Conservation (phyloP, 2,797 vertebrate species). For the Todus mexicanus region DNA sequence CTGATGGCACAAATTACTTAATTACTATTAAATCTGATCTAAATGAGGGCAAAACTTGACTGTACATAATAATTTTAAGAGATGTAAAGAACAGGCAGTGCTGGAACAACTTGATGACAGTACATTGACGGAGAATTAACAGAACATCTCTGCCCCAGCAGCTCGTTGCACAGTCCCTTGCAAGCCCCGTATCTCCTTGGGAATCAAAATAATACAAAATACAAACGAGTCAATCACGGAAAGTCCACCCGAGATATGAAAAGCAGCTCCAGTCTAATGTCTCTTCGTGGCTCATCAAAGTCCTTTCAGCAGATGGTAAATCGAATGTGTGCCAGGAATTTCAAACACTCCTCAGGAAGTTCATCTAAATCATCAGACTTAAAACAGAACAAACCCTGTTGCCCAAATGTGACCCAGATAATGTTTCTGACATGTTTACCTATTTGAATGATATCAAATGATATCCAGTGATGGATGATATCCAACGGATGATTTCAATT, state of each 20-base stretch:
- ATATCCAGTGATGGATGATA: too few species aligned
- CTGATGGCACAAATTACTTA: not conserved
- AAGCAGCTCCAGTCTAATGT: not conserved
- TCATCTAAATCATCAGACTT: constrained; percentile 60
- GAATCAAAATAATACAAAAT: not conserved
- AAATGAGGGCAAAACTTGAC: not conserved
- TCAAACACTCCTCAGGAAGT: constrained; percentile 59
- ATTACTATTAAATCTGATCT: not conserved
- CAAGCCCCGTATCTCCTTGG: not conserved
- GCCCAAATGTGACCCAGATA: constrained; percentile 62
- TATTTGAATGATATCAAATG: constrained; percentile 14
- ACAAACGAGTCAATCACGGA: not conserved
- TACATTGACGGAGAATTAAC: not conserved
- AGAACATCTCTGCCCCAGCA: not conserved
- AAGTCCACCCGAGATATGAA: not conserved
- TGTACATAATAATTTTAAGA: not conserved
- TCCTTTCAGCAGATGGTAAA: constrained; percentile 58
- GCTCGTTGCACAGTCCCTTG: not conserved
- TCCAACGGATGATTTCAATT: too few species aligned
- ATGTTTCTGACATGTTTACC: constrained; percentile 46
- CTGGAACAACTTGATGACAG: not conserved
- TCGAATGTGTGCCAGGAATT: constrained; percentile 46
- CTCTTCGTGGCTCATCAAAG: constrained; percentile 52
- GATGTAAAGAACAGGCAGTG: not conserved
- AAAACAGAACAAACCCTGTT: constrained; percentile 33